Evolutionary conservation across 2,797 vertebrate species (phyloP), one percentile per base, ranked within the genome.

Genomic region (Cirrhinus mrigala): DNA sequence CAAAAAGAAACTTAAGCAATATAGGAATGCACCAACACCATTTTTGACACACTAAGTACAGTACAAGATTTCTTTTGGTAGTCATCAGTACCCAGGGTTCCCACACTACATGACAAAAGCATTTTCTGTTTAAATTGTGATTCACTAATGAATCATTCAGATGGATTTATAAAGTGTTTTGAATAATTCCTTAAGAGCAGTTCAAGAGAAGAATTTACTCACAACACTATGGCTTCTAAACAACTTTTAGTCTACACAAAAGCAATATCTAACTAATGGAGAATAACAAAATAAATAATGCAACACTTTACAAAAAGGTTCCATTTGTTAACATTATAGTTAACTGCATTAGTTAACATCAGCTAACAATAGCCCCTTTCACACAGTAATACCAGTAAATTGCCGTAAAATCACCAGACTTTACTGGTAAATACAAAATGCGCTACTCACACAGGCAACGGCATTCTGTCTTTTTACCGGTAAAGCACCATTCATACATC

Each of bases 1-100:
- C 74, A 78, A 37, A 78, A 37, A 40, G 37, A 62, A 86, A 27
- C 6, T 37, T 11, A 33, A 54, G 24, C 10, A 80, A 80, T 80
- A 33, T 22, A 14, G 20, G 16, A 24, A 4, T 68, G 60, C 16
- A 68, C 1, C 44, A 29, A 22, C 60, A 64, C 40, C 44, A 48
- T 66, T 66, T 62, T 11, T 66, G 58, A 66, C 60, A 50, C 46
- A 33, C 24, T 40, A 76, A 66, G 29, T 33, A 33, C 27, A 22
- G 73, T 6, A 33, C 46, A 62, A 24, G 33, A 6, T 70, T 70
- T 6, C 2, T 40, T 69, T 22, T 33, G 29, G 37, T 22, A 70
- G 66, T 22, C 66, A 29, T 3, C 22, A 20, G n/a, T 70, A 44
- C 33, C 9, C 14, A 27, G 8, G 22, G 14, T 60, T 77, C 54